Conservation (phyloP, 2,888 invertebrate genomes). For the Nemoura dubitans region DNA sequence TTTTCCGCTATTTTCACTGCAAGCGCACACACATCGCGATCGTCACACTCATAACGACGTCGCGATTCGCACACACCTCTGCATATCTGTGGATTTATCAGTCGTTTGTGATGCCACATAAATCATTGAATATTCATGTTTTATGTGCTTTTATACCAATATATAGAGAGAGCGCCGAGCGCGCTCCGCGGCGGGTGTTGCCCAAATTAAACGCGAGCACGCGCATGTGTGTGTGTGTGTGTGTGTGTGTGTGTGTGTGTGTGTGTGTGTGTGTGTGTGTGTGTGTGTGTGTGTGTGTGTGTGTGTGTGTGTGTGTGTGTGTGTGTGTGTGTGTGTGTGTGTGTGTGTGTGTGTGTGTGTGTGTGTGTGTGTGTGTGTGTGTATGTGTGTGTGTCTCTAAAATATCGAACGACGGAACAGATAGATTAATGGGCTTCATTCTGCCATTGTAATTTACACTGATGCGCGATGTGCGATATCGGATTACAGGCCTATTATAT, state of each 20-base stretch:
- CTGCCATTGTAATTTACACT: slow-evolving; percentile 35
- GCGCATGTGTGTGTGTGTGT: too few species aligned
- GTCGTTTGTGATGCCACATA: slow-evolving; percentile 21
- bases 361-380: too few species aligned
- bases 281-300: too few species aligned
- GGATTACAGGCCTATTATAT: neutral
- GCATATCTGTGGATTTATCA: neutral
- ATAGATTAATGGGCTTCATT: slow-evolving; percentile 15
- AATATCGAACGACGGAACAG: slow-evolving; percentile 14
- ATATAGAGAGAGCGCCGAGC: neutral
- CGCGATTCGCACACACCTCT: neutral
- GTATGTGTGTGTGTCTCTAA: too few species aligned
- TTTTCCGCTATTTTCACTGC: neutral
- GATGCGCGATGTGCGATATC: neutral
- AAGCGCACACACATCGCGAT: neutral
- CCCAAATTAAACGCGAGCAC: slow-evolving; percentile 21
- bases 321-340: too few species aligned
- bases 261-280: too few species aligned
- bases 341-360: too few species aligned
- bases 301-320: too few species aligned
- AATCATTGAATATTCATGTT: slow-evolving; percentile 29
- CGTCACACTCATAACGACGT: neutral
- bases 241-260: too few species aligned
- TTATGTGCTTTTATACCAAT: neutral
- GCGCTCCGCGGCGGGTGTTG: neutral